Evolutionary conservation across 1,140 invertebrate species (phyloP).

Genomic region (Zaprionus lachaisei): DNA sequence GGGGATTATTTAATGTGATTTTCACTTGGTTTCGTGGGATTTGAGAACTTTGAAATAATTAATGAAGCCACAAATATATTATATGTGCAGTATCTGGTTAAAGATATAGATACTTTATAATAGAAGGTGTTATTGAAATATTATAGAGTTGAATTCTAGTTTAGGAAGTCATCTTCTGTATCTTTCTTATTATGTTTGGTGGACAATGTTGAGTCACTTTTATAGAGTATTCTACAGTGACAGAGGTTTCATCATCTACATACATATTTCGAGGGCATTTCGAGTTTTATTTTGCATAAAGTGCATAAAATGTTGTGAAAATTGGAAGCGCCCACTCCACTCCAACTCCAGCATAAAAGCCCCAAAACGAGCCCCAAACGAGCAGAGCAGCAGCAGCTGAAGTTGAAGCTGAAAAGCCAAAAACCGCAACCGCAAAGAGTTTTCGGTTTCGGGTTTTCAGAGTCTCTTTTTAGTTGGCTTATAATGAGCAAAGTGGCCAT

Average conservation of each 20-base stretch:
- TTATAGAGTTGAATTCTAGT: background rate
- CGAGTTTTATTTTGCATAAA: constrained; percentile 43
- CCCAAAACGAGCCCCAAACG: constrained; percentile 18
- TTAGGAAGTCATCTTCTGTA: background rate
- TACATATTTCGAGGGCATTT: constrained; percentile 3
- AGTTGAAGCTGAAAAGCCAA: constrained; percentile 41
- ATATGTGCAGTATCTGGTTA: no score
- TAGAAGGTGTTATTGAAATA: no score
- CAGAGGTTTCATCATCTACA: background rate
- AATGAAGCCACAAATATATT: background rate
- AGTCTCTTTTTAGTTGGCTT: constrained; percentile 73
- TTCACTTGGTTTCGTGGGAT: background rate
- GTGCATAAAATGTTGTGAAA: constrained; percentile 67
- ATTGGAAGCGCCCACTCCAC: constrained; percentile 61
- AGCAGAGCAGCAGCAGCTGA: constrained; percentile 4
- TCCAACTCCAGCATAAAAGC: no score
- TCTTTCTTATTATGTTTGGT: no score
- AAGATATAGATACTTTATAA: no score
- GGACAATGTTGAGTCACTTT: background rate
- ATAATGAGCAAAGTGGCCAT: constrained; percentile 78
- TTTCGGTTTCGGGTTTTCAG: constrained; percentile 41
- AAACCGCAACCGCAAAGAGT: constrained; percentile 66
- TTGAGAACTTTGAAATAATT: background rate
- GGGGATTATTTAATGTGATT: constrained; percentile 30
- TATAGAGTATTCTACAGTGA: background rate